These are phyloP conservation scores for Pangasianodon gigas DNA, from an alignment of 2,113 vertebrate genomes.

Conservation along the genomic window DNA sequence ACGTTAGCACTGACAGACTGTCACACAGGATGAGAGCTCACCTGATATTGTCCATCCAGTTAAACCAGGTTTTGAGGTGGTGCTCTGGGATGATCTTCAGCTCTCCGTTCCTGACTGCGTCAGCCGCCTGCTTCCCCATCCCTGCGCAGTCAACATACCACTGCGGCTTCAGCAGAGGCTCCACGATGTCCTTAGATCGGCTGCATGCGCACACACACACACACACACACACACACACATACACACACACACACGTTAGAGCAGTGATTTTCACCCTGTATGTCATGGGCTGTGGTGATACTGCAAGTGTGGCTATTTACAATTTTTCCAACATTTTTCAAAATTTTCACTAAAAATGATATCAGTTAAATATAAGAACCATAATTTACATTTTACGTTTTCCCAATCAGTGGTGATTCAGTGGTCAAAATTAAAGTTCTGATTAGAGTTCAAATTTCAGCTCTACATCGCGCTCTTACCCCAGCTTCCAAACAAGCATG, in stretches of 20 bases:
- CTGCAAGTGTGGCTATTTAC: not conserved
- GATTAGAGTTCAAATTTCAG: not conserved
- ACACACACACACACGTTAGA: not conserved
- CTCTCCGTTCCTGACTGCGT: conserved; percentile 77
- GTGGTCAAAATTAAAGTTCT: not conserved
- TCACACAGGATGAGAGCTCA: conserved; percentile 42
- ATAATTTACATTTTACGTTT: too few species aligned
- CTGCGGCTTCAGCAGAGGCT: conserved; percentile 87
- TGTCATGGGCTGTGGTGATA: not conserved
- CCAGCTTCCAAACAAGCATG: too few species aligned
- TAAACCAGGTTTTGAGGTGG: conserved; percentile 87
- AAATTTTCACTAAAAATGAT: too few species aligned
- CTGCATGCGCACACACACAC: conserved; percentile 60
- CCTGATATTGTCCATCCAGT: conserved; percentile 93
- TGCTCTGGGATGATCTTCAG: conserved; percentile 85
- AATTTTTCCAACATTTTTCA: not conserved
- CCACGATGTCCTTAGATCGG: conserved; percentile 91
- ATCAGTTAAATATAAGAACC: too few species aligned
- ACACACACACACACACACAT: conserved; percentile 6
- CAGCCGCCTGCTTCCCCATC: conserved; percentile 86
- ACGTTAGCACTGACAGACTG: not conserved
- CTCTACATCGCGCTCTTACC: not conserved
- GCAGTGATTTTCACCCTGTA: not conserved
- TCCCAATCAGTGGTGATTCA: too few species aligned
- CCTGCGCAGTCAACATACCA: conserved; percentile 86